Percentiles rank a stretch among this genome's conserved stretches.
Conservation (phyloP, 2,888 invertebrate genomes). For the Rhabditophanes sp. region DNA sequence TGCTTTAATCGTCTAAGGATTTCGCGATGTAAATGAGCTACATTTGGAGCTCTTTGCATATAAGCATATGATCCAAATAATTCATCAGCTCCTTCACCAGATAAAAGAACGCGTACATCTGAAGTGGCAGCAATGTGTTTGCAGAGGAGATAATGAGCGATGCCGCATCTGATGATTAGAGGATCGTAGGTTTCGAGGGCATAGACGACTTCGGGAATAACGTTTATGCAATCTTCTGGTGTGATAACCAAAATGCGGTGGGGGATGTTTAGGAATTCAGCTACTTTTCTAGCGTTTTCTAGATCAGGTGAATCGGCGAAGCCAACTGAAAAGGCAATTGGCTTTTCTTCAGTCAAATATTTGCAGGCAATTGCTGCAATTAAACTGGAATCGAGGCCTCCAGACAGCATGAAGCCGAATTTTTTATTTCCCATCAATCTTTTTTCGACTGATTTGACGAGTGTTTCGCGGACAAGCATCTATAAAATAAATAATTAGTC, state of each 20-base stretch:
- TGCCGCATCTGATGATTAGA: constrained; percentile 39
- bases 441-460: constrained; percentile 34
- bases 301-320: constrained; percentile 42
- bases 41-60: constrained; percentile 40
- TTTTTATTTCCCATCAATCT: constrained; percentile 40
- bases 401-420: constrained; percentile 43
- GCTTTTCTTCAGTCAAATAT: constrained; percentile 15
- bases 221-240: constrained; percentile 32
- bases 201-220: constrained; percentile 40
- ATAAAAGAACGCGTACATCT: constrained; percentile 41
- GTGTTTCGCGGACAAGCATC: constrained; percentile 20
- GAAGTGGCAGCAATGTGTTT: constrained; percentile 33
- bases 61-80: constrained; percentile 42
- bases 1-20: constrained; percentile 33
- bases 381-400: constrained; percentile 22
- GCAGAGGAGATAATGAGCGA: constrained; percentile 41
- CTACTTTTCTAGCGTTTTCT: constrained; percentile 33
- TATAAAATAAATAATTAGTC: constrained; percentile 4
- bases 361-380: constrained; percentile 37
- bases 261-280: constrained; percentile 36
- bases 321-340: constrained; percentile 41
- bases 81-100: constrained; percentile 43
- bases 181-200: constrained; percentile 43
- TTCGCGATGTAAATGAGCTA: constrained; percentile 35
- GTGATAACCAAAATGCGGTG: constrained; percentile 39